These are phyloP conservation scores for Amorpha juglandis DNA, from an alignment of 2,888 invertebrate genomes.

Conservation along the genomic window DNA sequence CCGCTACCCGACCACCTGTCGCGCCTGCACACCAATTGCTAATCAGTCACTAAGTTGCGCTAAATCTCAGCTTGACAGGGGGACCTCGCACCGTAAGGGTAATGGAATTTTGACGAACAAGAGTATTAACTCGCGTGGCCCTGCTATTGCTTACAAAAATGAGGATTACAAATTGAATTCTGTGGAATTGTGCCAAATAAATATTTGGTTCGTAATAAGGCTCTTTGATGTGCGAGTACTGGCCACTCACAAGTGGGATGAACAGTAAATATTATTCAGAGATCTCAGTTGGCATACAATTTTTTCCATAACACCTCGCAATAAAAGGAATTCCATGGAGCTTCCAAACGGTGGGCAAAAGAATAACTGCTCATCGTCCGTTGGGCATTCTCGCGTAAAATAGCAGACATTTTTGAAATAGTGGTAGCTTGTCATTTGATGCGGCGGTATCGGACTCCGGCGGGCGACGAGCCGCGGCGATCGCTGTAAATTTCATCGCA, in stretches of 20 bases:
- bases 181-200: slow-evolving; percentile 26
- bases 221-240: slow-evolving; percentile 29
- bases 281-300: background rate
- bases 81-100: slow-evolving; percentile 58
- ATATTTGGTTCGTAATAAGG: slow-evolving; percentile 15
- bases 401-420: slow-evolving; percentile 78
- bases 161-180: slow-evolving; percentile 1
- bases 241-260: background rate
- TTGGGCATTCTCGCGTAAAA: slow-evolving; percentile 71
- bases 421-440: slow-evolving; percentile 74
- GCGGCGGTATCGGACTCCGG: slow-evolving; percentile 68
- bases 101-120: slow-evolving; percentile 77
- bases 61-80: slow-evolving; percentile 77
- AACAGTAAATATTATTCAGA: slow-evolving; percentile 17
- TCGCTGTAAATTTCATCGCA: slow-evolving; percentile 78
- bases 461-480: slow-evolving; percentile 59
- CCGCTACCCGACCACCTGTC: slow-evolving; percentile 73
- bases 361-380: slow-evolving; percentile 71
- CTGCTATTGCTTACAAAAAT: slow-evolving; percentile 25
- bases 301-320: slow-evolving; percentile 35
- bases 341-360: slow-evolving; percentile 63
- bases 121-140: slow-evolving; percentile 60
- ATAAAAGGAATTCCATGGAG: slow-evolving; percentile 65
- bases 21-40: slow-evolving; percentile 77
- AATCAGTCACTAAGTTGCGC: slow-evolving; percentile 82